Conservation (phyloP, 2,113 vertebrate genomes). For the Apteryx owenii region DNA sequence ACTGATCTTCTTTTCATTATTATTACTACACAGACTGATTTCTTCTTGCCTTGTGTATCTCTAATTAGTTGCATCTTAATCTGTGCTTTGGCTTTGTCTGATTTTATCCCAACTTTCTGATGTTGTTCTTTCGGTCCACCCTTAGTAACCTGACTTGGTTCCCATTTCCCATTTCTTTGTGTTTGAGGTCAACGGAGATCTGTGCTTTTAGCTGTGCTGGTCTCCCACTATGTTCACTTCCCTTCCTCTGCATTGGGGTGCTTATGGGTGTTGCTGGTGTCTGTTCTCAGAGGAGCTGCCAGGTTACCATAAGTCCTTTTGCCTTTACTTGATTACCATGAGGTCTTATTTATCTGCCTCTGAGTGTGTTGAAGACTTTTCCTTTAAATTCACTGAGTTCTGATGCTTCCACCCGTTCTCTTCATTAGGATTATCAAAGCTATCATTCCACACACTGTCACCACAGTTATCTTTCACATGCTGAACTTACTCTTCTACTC, state of each 20-base stretch:
- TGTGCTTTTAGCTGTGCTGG: not conserved
- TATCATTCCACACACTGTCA: not conserved
- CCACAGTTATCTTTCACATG: not conserved
- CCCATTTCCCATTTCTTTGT: not conserved
- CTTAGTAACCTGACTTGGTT: not conserved
- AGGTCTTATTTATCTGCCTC: not conserved
- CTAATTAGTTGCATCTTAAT: not conserved
- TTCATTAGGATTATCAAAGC: not conserved
- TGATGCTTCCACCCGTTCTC: not conserved
- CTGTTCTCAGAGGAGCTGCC: not conserved
- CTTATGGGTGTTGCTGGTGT: not conserved
- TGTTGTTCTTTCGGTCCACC: not conserved
- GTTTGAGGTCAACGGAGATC: not conserved
- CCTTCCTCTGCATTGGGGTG: not conserved
- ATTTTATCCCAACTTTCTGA: not conserved
- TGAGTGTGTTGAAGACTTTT: not conserved
- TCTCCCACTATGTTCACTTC: not conserved
- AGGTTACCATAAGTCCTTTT: not conserved
- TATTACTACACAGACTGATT: too few species aligned
- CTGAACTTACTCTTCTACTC: not conserved
- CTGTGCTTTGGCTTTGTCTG: not conserved
- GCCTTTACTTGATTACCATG: not conserved
- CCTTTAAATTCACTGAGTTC: not conserved
- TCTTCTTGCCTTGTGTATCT: too few species aligned
- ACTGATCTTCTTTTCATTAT: too few species aligned